Evolutionary conservation across 2,797 vertebrate species (phyloP), one percentile per base, ranked within the genome.

Genomic region (Mico argentatus): DNA sequence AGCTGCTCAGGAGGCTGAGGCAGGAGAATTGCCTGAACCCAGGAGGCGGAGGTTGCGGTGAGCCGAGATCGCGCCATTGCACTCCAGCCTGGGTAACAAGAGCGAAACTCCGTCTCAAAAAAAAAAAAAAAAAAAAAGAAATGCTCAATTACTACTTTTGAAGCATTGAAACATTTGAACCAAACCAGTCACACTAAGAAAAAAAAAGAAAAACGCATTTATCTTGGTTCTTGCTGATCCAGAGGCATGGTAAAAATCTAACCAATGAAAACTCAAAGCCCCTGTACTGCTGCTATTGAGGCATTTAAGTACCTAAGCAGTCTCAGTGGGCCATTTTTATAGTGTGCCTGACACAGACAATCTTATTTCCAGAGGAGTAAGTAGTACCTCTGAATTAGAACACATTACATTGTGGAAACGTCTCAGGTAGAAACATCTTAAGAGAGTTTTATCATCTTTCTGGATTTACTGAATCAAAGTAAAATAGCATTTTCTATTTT

Each of bases 401-500:
- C 33, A 80, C 27, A 94, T 98, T 97, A 86, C 94, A 52, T 77
- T 61, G 50, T 77, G 83, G 67, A 91, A 90, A 46, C 83, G 24
- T 48, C 70, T 75, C 41, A 15, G 46, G 20, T 81, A 52, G 93
- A 97, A 95, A 97, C 72, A 76, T 96, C 95, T 97, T 91, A 96
- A 92, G 94, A 95, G 85, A 91, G 72, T 95, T 96, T 97, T 96
- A 89, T 92, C 79, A 89, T 95, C 57, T 97, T 97, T 90, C 88
- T 95, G 81, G 55, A 95, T 92, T 88, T 97, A 97, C 95, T 84
- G 75, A 97, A 96, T 92, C 75, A 87, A 76, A 94, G 2, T 80
- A 55, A 83, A 97, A 98, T 76, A 83, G 50, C 91, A 82, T 96
- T 98, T 98, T 94, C 82, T 0, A 24, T 94, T 97, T 97, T 64